A percentile compares a stretch with the other conserved stretches of the same genome.
Evolutionary conservation across 2,113 vertebrate genomes (phyloP).

Genomic region (Dryoscopus gambensis): DNA sequence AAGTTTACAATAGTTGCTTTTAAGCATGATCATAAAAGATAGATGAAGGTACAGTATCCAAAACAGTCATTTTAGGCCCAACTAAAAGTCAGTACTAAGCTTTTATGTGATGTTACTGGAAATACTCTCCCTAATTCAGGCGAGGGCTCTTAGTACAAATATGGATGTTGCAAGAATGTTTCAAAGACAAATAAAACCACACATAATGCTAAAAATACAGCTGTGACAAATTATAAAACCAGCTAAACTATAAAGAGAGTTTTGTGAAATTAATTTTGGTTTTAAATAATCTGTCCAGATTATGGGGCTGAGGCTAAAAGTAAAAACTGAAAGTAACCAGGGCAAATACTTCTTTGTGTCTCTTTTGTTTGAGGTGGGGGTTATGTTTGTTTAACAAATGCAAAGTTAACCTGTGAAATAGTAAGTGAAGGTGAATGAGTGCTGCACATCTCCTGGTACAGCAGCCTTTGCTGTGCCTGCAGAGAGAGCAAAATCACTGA

Average conservation of each 20-base stretch:
- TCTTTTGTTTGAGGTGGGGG: not conserved
- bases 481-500: not conserved
- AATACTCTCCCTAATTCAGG: not conserved
- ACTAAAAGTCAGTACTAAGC: not conserved
- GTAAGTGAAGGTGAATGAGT: not conserved
- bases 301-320: not conserved
- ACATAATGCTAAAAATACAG: not conserved
- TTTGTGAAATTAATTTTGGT: not conserved
- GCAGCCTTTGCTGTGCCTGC: not conserved
- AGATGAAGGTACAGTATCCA: not conserved
- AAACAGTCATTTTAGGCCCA: not conserved
- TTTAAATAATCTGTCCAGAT: not conserved
- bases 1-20: not conserved
- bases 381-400: not conserved
- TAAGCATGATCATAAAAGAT: not conserved
- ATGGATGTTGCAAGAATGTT: not conserved
- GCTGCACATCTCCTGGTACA: not conserved
- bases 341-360: not conserved
- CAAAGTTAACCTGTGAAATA: not conserved
- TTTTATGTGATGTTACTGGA: not conserved
- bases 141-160: not conserved
- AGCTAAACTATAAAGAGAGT: not conserved
- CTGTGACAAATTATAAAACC: not conserved
- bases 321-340: not conserved
- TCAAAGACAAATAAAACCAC: not conserved